Evolutionary conservation across 2,888 invertebrate genomes (phyloP).

Genomic region (Drosophila rellima): DNA sequence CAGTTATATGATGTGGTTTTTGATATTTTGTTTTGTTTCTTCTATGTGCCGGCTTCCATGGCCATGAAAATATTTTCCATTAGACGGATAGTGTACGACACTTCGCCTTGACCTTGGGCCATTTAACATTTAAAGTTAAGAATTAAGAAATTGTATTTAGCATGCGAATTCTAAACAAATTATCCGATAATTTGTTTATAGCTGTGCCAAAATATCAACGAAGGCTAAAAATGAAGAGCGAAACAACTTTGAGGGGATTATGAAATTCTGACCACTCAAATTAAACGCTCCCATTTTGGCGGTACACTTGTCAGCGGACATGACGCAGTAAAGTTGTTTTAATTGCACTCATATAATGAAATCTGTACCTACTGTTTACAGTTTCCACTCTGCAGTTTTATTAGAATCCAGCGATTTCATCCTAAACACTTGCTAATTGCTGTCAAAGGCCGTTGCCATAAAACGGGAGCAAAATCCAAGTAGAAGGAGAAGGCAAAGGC

Average conservation of each 20-base stretch:
- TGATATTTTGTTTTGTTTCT: constrained; percentile 15
- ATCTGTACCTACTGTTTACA: constrained; percentile 41
- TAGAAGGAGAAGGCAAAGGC: not conserved
- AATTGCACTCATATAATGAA: constrained; percentile 65
- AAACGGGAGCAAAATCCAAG: constrained; percentile 20
- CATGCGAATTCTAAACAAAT: constrained; percentile 32
- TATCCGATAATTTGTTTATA: constrained; percentile 18
- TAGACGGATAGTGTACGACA: constrained; percentile 21
- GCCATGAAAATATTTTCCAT: constrained; percentile 44
- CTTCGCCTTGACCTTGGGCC: constrained; percentile 52
- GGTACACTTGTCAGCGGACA: constrained; percentile 57
- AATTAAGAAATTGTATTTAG: constrained; percentile 21
- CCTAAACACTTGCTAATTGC: constrained; percentile 60
- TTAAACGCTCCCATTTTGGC: constrained; percentile 56
- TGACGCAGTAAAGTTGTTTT: constrained; percentile 65
- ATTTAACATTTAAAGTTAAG: constrained; percentile 9
- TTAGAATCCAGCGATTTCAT: constrained; percentile 58
- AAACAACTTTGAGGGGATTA: constrained; percentile 29
- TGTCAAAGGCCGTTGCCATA: constrained; percentile 37
- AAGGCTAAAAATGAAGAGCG: not conserved
- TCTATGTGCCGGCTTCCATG: constrained; percentile 25
- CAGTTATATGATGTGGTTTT: constrained; percentile 35
- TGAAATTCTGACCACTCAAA: constrained; percentile 59
- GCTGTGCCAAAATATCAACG: not conserved
- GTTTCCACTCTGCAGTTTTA: constrained; percentile 31